Percentiles rank a stretch among this genome's conserved stretches.
Evolutionary conservation across 2,888 invertebrate species (phyloP).

Genomic region (Emmelina monodactyla): DNA sequence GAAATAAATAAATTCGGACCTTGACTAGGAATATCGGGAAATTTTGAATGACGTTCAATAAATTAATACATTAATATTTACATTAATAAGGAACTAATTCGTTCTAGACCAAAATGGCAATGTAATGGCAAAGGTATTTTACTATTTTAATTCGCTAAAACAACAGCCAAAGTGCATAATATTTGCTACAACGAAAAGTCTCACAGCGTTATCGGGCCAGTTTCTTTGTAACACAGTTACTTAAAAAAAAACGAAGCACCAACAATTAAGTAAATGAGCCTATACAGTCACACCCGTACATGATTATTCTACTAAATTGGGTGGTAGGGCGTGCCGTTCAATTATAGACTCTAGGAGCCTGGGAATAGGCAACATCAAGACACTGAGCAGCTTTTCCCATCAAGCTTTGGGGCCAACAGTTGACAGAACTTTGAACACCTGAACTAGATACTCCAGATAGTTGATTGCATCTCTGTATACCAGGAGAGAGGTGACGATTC

Average conservation of each 20-base stretch:
- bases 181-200: no score
- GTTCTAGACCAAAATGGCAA: constrained; percentile 63
- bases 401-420: no score
- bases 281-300: no score
- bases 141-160: constrained; percentile 37
- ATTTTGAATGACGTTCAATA: constrained; percentile 52
- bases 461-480: constrained; percentile 48
- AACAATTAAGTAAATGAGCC: not conserved
- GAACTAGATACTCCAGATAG: constrained; percentile 42
- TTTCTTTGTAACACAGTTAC: not conserved
- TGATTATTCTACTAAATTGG: no score
- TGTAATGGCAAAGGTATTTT: constrained; percentile 57
- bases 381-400: no score
- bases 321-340: no score
- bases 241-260: not conserved
- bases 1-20: constrained; percentile 55
- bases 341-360: no score
- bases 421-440: constrained; percentile 43
- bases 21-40: constrained; percentile 61
- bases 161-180: constrained; percentile 42
- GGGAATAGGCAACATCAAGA: no score
- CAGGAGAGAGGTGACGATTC: constrained; percentile 26
- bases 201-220: not conserved
- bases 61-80: constrained; percentile 59
- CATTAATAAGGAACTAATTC: constrained; percentile 61